Percentiles rank a stretch among this genome's conserved stretches.
These are phyloP conservation scores for Solea senegalensis DNA, from an alignment of 2,113 vertebrate genomes.

Conservation along the genomic window DNA sequence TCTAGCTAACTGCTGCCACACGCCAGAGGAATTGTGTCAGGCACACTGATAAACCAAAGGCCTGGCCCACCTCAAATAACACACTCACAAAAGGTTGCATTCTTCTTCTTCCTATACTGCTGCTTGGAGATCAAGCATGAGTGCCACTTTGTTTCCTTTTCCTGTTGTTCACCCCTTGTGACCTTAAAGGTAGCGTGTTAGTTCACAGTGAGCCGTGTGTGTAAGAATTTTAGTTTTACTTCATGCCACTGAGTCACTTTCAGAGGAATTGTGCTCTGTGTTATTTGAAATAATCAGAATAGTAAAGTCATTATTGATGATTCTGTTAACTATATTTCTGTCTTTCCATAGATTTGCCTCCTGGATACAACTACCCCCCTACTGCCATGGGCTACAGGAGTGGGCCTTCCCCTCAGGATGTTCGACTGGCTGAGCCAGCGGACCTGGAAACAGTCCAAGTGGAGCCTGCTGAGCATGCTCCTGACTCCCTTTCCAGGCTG, in stretches of 20 bases:
- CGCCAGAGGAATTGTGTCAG: slow-evolving; percentile 60
- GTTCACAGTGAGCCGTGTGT: slow-evolving; percentile 7
- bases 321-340: slow-evolving; percentile 14
- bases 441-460: slow-evolving; percentile 87
- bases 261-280: background rate
- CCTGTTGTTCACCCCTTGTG: slow-evolving; percentile 16
- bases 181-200: slow-evolving; percentile 8
- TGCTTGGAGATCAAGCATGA: slow-evolving; percentile 43
- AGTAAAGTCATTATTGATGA: background rate
- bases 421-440: slow-evolving; percentile 85
- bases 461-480: slow-evolving; percentile 68
- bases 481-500: slow-evolving; percentile 63
- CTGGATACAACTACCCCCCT: slow-evolving; percentile 85
- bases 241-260: background rate
- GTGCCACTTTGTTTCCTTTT: slow-evolving; percentile 34
- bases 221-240: slow-evolving; percentile 14
- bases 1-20: slow-evolving; percentile 57
- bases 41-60: slow-evolving; percentile 60
- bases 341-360: slow-evolving; percentile 84
- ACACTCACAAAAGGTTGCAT: slow-evolving; percentile 30
- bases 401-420: slow-evolving; percentile 79
- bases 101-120: slow-evolving; percentile 21
- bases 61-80: slow-evolving; percentile 53
- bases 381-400: slow-evolving; percentile 84
- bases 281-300: background rate